Base-by-base conservation (phyloP, 2,888 invertebrate species). In the Nasonovia ribisnigri region DNA sequence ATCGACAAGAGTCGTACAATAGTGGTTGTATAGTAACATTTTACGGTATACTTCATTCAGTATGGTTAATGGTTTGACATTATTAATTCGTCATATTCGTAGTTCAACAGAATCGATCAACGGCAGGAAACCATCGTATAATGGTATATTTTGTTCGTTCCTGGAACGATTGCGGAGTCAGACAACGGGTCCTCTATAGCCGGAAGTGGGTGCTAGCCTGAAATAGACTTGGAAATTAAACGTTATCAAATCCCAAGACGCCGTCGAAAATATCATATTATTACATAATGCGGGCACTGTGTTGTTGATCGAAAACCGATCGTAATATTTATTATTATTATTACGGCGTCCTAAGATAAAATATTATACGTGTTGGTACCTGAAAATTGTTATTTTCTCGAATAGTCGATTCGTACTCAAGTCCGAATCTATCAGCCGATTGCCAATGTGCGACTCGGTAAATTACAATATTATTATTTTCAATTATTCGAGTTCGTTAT, bases 201-300 rank as follows among this genome's bases (percentile, higher is more conserved):
- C 48, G 67, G 67, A 90, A 90, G 48, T 48, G 26, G 1, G 13
- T 16, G 54, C 24, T 42, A n/a, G 46, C 48, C 48, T 13, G 36
- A 67, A 67, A 90, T 90, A 90, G 11, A 77, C 36, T 90, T 90
- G 46, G 43, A 77, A 46, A 67, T 90, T 67, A 48, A 48, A 90
- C 67, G 46, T 90, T 90, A 90, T 90, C 90, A 48, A 90, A 67
- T 77, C 46, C 29, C 57, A 29, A 42, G 42, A 54, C 57, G 26
- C 8, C 2, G 29, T 60, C n/a, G 46, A 46, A 67, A 67, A 90
- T 60, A 60, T 6, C 26, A 26, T 57, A 10, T 26, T 29, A 16
- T 57, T n/a, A 8, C 11, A 16, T 10, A 1, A 60, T 24, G 29
- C 84, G 26, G 20, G 88, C 3, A 57, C 6, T 51, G 48, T 20